Base-by-base conservation (phyloP, 2,113 vertebrate species). In the Pongo pygmaeus region DNA sequence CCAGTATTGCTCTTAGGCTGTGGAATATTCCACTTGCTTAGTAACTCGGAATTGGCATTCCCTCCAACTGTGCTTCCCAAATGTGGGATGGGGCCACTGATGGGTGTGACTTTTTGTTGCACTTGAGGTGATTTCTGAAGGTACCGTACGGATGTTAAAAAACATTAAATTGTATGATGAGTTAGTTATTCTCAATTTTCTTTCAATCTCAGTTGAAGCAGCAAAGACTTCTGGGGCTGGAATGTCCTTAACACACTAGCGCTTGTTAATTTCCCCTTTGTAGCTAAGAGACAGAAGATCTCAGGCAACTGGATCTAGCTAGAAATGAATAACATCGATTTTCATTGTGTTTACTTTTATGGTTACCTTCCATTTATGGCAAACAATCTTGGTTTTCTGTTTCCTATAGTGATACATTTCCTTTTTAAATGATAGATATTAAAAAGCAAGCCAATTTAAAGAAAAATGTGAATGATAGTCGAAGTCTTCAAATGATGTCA, bases 21-120 rank as follows among this genome's bases (percentile, higher is more conserved):
- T 13, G 64, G 50, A 64, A 17, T 6, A 6, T 3, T 67, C 52
- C 23, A 20, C 35, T 9, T 8, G 57, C 72, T 59, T 8, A 9
- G 32, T 30, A 35, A 52, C n/a, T 46, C 23, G 1, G 70, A 69
- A 16, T 1, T 30, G 35, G 23, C n/a, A 6, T 61, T 75, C 23
- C 55, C 40, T 69, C 12, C 22, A 6, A 4, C 38, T 17, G 8
- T 32, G n/a, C 72, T 22, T 48, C 3, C 55, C 50, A 14, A 0
- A 0, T 0, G 0, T 43, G 27, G 23, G 16, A 11, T 1, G 1
- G 59, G 40, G 55, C 57, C 32, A 0, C 81, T 20, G 13, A 8
- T 23, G 72, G 23, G 17, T 2, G 0, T 50, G 69, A 69, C 69
- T 87, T 18, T 23, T 9, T 4, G 46, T 55, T 10, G 0, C 43